phyloP scores from a whole-genome alignment of 2,113 vertebrate species.

The human region GRCh38 chr7:515001-515500 shows the following conservation, averaged over 20 bases:
- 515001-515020: background rate
- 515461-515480: background rate
- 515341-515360: background rate
- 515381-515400: too few relatives aligned
- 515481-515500: background rate
- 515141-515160: background rate
- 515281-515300: background rate
- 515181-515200: too few relatives aligned
- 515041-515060: background rate
- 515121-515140: background rate
- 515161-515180: background rate
- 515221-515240: background rate
- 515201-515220: background rate
- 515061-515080: background rate
- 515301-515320: background rate
- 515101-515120: background rate
- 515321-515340: accelerated
- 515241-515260: background rate
- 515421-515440: background rate
- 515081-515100: background rate
- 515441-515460: background rate
- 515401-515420: background rate
- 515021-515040: background rate
- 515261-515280: background rate
- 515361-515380: background rate